A percentile compares a stretch with the other conserved stretches of the same genome.
Evolutionary conservation across 2,113 vertebrate species (phyloP).

Genomic region (Rhinoderma darwinii): DNA sequence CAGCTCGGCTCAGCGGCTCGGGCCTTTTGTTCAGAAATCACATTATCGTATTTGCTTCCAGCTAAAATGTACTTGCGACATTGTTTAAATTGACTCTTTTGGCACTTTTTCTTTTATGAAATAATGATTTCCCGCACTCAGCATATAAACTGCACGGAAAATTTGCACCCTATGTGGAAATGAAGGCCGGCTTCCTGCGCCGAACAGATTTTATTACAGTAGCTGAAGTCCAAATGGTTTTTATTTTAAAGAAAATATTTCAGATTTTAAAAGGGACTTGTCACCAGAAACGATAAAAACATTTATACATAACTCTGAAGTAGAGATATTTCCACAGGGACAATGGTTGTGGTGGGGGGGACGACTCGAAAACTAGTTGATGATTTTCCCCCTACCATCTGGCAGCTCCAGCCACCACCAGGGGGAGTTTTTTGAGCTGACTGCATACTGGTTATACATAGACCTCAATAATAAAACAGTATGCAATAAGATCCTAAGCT

Average conservation of each 20-base stretch:
- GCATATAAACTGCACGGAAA: slow-evolving; percentile 6
- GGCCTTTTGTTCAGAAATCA: slow-evolving; percentile 48
- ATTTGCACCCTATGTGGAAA: neutral
- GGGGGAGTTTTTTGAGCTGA: no score
- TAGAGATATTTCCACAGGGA: neutral
- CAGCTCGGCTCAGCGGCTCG: slow-evolving; percentile 16
- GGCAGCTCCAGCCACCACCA: no score
- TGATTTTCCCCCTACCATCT: no score
- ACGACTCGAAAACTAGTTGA: neutral
- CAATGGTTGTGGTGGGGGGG: neutral
- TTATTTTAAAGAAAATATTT: neutral
- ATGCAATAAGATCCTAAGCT: no score
- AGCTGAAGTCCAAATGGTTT: neutral
- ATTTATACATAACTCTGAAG: neutral
- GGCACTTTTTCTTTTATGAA: slow-evolving; percentile 15
- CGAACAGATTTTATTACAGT: neutral
- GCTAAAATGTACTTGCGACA: slow-evolving; percentile 22
- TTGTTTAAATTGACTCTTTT: slow-evolving; percentile 48
- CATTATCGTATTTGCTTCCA: slow-evolving; percentile 50
- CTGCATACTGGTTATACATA: no score
- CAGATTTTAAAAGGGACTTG: neutral
- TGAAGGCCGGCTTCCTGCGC: neutral
- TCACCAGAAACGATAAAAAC: neutral
- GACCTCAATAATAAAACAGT: no score
- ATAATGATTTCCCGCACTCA: slow-evolving; percentile 43